Percentiles rank a stretch among this genome's conserved stretches.
Evolutionary conservation across 1,140 invertebrate species (phyloP).

Genomic region (Varroa destructor): DNA sequence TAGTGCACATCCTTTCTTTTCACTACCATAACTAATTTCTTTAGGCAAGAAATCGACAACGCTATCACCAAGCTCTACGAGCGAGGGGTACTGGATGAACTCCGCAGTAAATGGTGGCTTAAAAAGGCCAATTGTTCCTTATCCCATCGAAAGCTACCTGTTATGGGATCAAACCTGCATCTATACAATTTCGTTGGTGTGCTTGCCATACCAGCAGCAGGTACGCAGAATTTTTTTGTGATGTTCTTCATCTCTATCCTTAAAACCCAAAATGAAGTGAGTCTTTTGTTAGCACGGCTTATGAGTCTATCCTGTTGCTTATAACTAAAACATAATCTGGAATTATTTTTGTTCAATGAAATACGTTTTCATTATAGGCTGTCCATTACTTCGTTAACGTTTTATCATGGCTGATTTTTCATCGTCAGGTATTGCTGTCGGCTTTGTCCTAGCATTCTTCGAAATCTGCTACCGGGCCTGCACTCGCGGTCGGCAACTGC

Average conservation of each 20-base stretch:
- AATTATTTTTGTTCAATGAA: not conserved
- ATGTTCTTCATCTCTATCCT: not conserved
- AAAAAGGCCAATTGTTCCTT: conserved; percentile 13
- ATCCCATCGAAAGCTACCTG: not conserved
- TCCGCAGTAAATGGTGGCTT: conserved; percentile 8
- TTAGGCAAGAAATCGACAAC: conserved; percentile 2
- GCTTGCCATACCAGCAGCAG: conserved; percentile 19
- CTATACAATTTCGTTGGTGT: conserved; percentile 20
- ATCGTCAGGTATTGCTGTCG: not conserved
- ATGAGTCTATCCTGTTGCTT: too few species aligned
- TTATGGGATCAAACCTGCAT: conserved; percentile 19
- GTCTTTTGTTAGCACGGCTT: too few species aligned
- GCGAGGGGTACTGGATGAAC: conserved; percentile 6
- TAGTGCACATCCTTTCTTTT: too few species aligned
- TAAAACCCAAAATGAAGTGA: not conserved
- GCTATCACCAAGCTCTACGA: conserved; percentile 24
- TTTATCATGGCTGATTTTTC: too few species aligned
- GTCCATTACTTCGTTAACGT: too few species aligned
- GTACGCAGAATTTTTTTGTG: not conserved
- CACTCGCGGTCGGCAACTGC: conserved; percentile 12
- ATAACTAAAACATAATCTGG: not conserved
- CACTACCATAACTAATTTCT: not conserved
- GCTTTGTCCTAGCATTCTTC: conserved; percentile 20
- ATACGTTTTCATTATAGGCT: too few species aligned
- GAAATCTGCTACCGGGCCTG: conserved; percentile 26